Percentiles rank a stretch among this genome's conserved stretches.
Conservation (phyloP, 2,888 invertebrate genomes). For the Petrolisthes cinctipes region DNA sequence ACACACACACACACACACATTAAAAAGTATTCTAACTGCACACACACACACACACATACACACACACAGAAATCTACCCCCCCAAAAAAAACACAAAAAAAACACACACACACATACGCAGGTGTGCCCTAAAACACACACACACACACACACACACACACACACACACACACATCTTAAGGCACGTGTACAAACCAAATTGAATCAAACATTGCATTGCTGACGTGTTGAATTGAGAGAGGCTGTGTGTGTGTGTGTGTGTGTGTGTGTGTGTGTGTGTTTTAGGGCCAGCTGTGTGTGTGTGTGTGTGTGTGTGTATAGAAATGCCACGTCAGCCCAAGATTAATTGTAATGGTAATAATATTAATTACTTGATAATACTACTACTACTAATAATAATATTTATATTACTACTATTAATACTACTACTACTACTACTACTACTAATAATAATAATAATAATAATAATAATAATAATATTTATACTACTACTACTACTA, state of each 20-base stretch:
- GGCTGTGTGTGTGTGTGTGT: slow-evolving; percentile 19
- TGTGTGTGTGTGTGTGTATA: neutral
- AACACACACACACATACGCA: too few relatives aligned
- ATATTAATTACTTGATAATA: neutral
- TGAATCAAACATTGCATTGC: neutral
- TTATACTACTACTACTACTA: too few relatives aligned
- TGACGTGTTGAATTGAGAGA: neutral
- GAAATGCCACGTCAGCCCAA: neutral
- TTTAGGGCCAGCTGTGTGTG: neutral
- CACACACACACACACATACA: neutral
- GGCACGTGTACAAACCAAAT: neutral
- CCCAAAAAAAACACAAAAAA: too few relatives aligned
- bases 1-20: too few relatives aligned
- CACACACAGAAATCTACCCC: neutral
- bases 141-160: too few relatives aligned
- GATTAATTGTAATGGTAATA: neutral
- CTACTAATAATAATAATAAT: too few relatives aligned
- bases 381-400: neutral
- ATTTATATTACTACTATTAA: neutral
- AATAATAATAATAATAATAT: neutral
- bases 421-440: too few relatives aligned
- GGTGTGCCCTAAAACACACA: too few relatives aligned
- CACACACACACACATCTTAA: too few relatives aligned
- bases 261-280: neutral
- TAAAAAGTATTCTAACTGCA: too few relatives aligned